Evolutionary conservation across 2,888 invertebrate species (phyloP), one percentile per base, ranked within the genome.

Genomic region (Lasioglossum morio): DNA sequence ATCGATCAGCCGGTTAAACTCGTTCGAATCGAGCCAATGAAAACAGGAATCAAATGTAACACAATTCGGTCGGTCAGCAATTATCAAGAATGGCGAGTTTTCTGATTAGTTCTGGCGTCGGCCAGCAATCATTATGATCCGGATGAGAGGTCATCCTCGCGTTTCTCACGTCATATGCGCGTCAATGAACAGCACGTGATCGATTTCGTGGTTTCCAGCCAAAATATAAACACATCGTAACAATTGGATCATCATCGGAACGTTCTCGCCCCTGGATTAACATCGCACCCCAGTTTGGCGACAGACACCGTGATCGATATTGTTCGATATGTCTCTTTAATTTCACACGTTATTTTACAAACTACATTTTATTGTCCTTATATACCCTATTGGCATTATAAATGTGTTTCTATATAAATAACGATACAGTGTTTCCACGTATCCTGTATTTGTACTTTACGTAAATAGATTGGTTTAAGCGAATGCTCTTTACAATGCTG

Each of bases 61-160:
- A 48, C 4, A n/a, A 19, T 43, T 19, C 73, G 19, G 4, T 48
- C 34, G 4, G 10, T 14, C 34, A 5, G 4, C 30, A 23, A 12
- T 77, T 46, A 63, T 83, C 74, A 19, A 5, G 23, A 43, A 53
- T 16, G 34, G 4, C 37, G 10, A 53, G 46, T 40, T 74, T 16
- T 81, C 40, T 60, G 27, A 3, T 60, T 34, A 46, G 46, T 30
- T 57, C 27, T 23, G 30, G 12, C 69, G 37, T 57, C 66, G 69
- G 7, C 3, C 57, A 46, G 27, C 27, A 30, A 66, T 73, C 27
- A 14, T 16, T 69, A 27, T 12, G 43, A 16, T 40, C 48, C 40
- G n/a, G 66, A 79, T 53, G 72, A 79, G 66, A 79, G 66, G 48
- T 82, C 48, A 66, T 30, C 8, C 79, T 63, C 30, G 46, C 23